Conservation (phyloP, 2,113 vertebrate genomes). For the Rhabdornis inornatus region DNA sequence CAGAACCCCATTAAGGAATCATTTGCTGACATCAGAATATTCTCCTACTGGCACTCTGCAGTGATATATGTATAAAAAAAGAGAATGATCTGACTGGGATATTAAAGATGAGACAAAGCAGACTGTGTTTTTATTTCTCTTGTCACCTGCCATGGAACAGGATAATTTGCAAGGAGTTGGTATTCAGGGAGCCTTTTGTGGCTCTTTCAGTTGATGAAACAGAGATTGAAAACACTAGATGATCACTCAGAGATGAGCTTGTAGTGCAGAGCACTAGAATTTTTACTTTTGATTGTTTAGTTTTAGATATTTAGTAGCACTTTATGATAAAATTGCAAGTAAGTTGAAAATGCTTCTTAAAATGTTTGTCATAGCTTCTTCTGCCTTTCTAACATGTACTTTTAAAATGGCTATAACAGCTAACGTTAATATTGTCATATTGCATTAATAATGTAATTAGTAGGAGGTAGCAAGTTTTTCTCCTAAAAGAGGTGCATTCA, state of each 20-base stretch:
- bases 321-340: neutral
- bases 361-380: neutral
- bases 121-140: neutral
- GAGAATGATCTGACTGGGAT: neutral
- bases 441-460: neutral
- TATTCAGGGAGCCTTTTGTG: neutral
- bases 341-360: neutral
- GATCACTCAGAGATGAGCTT: neutral
- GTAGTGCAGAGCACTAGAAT: neutral
- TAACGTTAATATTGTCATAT: neutral
- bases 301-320: neutral
- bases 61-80: neutral
- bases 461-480: neutral
- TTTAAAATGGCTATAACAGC: neutral
- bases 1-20: conserved; percentile 15
- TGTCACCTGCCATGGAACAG: neutral
- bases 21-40: conserved; percentile 24
- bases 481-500: neutral
- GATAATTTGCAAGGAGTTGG: neutral
- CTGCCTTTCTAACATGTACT: neutral
- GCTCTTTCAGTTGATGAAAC: conserved; percentile 2
- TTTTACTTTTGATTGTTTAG: neutral
- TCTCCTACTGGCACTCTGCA: neutral
- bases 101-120: neutral
- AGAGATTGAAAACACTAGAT: neutral